Evolutionary conservation across 2,113 vertebrate genomes (phyloP).

Genomic region (Notarius lentiginosus): DNA sequence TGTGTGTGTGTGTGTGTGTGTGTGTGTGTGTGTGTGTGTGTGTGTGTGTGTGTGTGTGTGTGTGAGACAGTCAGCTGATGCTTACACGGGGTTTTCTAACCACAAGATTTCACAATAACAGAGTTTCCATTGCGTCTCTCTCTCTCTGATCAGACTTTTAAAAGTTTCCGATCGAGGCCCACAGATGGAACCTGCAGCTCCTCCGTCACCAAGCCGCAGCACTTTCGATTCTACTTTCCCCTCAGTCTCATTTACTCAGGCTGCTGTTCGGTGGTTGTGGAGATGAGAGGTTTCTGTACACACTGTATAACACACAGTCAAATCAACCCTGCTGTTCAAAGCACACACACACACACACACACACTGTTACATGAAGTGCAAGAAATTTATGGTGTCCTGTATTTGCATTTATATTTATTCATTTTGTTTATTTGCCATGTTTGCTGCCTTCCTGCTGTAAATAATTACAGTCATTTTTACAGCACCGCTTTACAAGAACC

Average conservation of each 20-base stretch:
- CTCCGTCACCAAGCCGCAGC: conserved; percentile 1
- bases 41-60: background rate
- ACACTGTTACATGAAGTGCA: background rate
- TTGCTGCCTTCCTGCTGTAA: no score
- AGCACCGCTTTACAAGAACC: no score
- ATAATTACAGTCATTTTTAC: no score
- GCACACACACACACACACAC: background rate
- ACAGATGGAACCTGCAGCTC: conserved; percentile 1
- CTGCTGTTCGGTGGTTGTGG: background rate
- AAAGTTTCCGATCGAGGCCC: background rate
- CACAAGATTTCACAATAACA: conserved; percentile 35
- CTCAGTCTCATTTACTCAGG: background rate
- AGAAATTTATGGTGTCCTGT: no score
- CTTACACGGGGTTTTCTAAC: conserved; percentile 26
- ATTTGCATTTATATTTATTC: no score
- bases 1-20: background rate
- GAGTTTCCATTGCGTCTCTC: conserved; percentile 39
- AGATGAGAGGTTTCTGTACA: background rate
- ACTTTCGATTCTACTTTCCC: conserved; percentile 37
- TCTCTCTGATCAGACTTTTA: background rate
- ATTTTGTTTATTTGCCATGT: no score
- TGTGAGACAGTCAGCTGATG: conserved; percentile 29
- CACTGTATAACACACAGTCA: background rate
- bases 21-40: no score
- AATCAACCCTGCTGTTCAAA: background rate